phyloP scores from a whole-genome alignment of 2,888 invertebrate species.

The Drosophila barbarae region DNA sequence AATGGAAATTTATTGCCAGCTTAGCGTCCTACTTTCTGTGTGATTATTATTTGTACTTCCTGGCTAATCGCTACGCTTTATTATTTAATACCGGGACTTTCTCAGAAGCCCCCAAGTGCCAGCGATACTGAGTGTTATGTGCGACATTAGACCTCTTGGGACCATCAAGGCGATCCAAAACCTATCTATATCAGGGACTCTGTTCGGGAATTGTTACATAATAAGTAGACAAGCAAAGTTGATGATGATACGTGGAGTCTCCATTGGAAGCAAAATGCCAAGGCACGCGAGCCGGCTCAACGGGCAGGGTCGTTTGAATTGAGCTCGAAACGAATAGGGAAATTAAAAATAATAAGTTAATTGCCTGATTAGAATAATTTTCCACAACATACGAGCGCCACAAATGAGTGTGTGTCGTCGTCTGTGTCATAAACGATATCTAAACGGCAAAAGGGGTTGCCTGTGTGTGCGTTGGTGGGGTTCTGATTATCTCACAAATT shows the following conservation, averaged over 20 bases:
- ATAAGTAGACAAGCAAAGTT: slow-evolving; percentile 11
- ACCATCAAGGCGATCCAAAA: neutral
- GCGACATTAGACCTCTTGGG: neutral
- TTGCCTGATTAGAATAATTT: slow-evolving; percentile 68
- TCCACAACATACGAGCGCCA: slow-evolving; percentile 8
- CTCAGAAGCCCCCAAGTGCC: neutral
- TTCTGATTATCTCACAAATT: slow-evolving; percentile 74
- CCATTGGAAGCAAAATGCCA: slow-evolving; percentile 16
- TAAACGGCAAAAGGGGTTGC: slow-evolving; percentile 39
- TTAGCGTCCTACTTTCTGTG: neutral
- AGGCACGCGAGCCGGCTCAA: slow-evolving; percentile 47
- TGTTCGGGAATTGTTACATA: slow-evolving; percentile 19
- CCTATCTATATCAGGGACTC: slow-evolving; percentile 3
- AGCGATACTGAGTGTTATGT: neutral
- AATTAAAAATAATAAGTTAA: slow-evolving; percentile 63
- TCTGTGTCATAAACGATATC: slow-evolving; percentile 45
- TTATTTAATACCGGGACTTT: neutral
- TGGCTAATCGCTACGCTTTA: neutral
- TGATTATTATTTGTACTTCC: neutral
- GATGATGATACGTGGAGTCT: neutral
- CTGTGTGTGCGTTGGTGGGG: slow-evolving; percentile 43
- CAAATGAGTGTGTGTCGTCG: slow-evolving; percentile 4
- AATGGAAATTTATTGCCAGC: neutral
- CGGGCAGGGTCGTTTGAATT: slow-evolving; percentile 27
- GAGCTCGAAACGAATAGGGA: slow-evolving; percentile 13